Evolutionary conservation across 2,113 vertebrate genomes (phyloP).

Genomic region (Dipodomys ordii): DNA sequence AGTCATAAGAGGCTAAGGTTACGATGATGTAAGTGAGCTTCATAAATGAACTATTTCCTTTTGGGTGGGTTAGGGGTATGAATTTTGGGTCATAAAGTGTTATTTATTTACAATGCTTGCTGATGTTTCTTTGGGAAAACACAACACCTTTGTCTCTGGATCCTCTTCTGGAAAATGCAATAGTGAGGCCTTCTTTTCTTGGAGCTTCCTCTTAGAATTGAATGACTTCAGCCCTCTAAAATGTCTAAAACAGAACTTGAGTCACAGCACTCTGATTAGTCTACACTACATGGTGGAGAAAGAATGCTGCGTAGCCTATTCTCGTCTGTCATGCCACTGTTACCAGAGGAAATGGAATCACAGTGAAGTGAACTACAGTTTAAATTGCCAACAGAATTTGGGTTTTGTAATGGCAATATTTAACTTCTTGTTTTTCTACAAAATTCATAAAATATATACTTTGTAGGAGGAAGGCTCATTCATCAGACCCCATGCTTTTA

Average conservation of each 20-base stretch:
- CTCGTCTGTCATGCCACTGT: neutral
- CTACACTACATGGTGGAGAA: neutral
- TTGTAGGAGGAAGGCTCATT: neutral
- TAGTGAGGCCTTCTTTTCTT: neutral
- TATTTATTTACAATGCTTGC: neutral
- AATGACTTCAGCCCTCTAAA: neutral
- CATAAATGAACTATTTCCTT: conserved; percentile 42
- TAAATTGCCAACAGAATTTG: conserved; percentile 15
- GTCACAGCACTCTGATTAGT: neutral
- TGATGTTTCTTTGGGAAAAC: neutral
- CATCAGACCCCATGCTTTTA: neutral
- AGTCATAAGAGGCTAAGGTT: neutral
- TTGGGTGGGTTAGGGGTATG: neutral
- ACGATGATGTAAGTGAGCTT: neutral
- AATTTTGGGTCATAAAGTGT: neutral
- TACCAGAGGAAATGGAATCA: neutral
- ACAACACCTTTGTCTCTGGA: neutral
- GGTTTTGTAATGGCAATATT: neutral
- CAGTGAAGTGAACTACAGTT: conserved; percentile 32
- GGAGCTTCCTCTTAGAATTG: neutral
- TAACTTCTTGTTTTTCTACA: neutral
- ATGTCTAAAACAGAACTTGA: neutral
- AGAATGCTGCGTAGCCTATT: neutral
- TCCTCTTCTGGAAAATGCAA: neutral
- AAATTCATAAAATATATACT: neutral